Conservation (phyloP, 30 jellyfish, hydroid and myxozoan genomes). For the Cassiopea andromeda region DNA sequence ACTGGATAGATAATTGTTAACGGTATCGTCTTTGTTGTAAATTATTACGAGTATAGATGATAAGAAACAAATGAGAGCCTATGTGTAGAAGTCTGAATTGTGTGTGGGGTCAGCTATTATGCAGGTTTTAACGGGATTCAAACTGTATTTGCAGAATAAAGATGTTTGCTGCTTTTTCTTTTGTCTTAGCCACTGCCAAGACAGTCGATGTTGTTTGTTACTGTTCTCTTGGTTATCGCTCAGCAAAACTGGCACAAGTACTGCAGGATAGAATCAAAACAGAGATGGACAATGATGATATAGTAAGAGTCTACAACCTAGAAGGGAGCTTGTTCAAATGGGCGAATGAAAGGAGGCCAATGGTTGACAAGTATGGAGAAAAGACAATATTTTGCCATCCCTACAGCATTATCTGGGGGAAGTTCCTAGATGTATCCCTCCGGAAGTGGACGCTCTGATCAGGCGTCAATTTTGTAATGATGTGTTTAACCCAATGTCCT, state of each 20-base stretch:
- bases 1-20: no score
- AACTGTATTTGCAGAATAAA: no score
- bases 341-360: slow-evolving; percentile 80
- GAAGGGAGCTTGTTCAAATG: slow-evolving; percentile 88
- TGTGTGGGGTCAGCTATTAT: no score
- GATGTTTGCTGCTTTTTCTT: neutral
- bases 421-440: slow-evolving; percentile 38
- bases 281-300: neutral
- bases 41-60: no score
- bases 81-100: no score
- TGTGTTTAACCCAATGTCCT: neutral
- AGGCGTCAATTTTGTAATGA: neutral
- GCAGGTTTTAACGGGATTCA: no score
- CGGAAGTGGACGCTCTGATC: slow-evolving; percentile 55
- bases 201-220: slow-evolving; percentile 51
- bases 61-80: no score
- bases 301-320: slow-evolving; percentile 44
- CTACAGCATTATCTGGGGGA: slow-evolving; percentile 79
- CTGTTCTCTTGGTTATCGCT: slow-evolving; percentile 90
- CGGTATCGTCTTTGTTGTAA: no score
- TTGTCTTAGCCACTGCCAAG: neutral
- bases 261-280: slow-evolving; percentile 35
- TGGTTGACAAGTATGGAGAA: slow-evolving; percentile 72
- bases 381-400: slow-evolving; percentile 77
- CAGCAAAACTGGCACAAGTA: slow-evolving; percentile 75